A percentile compares a stretch with the other conserved stretches of the same genome.
Conservation (phyloP, 1,140 invertebrate genomes). For the Drosophila arawakana region DNA sequence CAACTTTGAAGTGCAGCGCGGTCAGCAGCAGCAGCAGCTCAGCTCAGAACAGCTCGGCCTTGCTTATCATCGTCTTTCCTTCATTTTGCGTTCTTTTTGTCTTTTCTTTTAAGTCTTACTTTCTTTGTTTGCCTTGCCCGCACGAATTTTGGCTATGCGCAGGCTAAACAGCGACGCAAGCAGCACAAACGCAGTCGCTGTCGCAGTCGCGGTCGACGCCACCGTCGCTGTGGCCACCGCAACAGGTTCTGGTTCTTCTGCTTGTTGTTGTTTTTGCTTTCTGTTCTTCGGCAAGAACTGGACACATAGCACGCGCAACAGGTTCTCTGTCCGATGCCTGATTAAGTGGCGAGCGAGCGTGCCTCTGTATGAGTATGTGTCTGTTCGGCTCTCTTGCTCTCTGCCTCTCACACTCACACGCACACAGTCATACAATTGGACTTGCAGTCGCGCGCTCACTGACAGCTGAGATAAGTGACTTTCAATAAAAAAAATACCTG, state of each 20-base stretch:
- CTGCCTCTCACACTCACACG: conserved; percentile 24
- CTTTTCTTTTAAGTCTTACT: conserved; percentile 60
- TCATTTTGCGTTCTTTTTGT: conserved; percentile 52
- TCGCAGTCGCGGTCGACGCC: conserved; percentile 48
- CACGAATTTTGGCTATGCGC: conserved; percentile 65
- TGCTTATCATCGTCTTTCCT: conserved; percentile 68
- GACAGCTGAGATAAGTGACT: conserved; percentile 75
- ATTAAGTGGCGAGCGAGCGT: conserved; percentile 31
- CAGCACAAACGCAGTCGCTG: conserved; percentile 48
- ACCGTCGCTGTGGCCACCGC: conserved; percentile 68
- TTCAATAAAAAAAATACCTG: conserved; percentile 74
- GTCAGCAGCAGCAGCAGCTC: conserved; percentile 21
- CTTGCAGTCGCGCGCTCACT: conserved; percentile 39
- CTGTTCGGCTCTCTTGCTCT: conserved; percentile 30
- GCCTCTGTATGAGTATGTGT: background rate
- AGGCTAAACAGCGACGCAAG: conserved; percentile 43
- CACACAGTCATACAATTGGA: conserved; percentile 17
- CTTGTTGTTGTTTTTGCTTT: conserved; percentile 46
- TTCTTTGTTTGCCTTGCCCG: conserved; percentile 70
- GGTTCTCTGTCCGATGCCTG: conserved; percentile 66
- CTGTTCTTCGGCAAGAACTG: conserved; percentile 58
- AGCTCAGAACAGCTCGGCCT: conserved; percentile 58
- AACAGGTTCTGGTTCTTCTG: conserved; percentile 72
- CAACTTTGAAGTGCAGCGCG: conserved; percentile 72
- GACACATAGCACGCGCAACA: conserved; percentile 71